These are phyloP conservation scores for Drosophila nasuta DNA, from an alignment of 1,140 invertebrate genomes.

Conservation along the genomic window DNA sequence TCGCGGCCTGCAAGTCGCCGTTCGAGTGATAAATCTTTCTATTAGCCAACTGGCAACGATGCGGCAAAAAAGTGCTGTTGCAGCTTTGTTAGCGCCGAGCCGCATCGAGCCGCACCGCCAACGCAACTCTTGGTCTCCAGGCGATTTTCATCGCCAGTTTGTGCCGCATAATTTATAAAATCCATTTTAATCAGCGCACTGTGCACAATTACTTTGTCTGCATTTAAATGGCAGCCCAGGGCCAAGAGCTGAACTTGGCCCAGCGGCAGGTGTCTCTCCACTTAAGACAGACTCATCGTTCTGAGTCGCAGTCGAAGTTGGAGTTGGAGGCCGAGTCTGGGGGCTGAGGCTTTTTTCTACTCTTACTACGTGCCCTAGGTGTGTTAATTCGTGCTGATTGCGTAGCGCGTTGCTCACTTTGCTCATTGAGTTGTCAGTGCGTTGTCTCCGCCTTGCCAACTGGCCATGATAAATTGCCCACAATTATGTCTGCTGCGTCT, in stretches of 20 bases:
- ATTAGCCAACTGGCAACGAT: slow-evolving; percentile 73
- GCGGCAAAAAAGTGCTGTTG: slow-evolving; percentile 38
- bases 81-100: slow-evolving; percentile 67
- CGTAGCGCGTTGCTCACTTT: slow-evolving; percentile 57
- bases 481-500: slow-evolving; percentile 73
- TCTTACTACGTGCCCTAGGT: slow-evolving; percentile 72
- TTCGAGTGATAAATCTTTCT: slow-evolving; percentile 82
- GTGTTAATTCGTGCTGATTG: slow-evolving; percentile 74
- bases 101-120: slow-evolving; percentile 9
- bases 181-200: slow-evolving; percentile 78
- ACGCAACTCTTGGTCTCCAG: slow-evolving; percentile 21
- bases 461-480: slow-evolving; percentile 76
- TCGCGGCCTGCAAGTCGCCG: slow-evolving; percentile 66
- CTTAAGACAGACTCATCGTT: not conserved
- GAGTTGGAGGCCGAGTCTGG: not conserved
- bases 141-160: slow-evolving; percentile 73
- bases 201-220: slow-evolving; percentile 83
- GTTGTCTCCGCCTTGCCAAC: slow-evolving; percentile 59
- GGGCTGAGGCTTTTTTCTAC: not conserved
- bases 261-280: slow-evolving; percentile 67
- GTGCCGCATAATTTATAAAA: slow-evolving; percentile 82
- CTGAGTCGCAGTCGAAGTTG: not conserved
- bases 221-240: slow-evolving; percentile 76
- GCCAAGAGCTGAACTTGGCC: slow-evolving; percentile 66
- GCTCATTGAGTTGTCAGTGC: slow-evolving; percentile 80